A percentile compares a stretch with the other conserved stretches of the same genome.
phyloP scores from a whole-genome alignment of 2,888 invertebrate genomes.

The Perithous albicinctus region DNA sequence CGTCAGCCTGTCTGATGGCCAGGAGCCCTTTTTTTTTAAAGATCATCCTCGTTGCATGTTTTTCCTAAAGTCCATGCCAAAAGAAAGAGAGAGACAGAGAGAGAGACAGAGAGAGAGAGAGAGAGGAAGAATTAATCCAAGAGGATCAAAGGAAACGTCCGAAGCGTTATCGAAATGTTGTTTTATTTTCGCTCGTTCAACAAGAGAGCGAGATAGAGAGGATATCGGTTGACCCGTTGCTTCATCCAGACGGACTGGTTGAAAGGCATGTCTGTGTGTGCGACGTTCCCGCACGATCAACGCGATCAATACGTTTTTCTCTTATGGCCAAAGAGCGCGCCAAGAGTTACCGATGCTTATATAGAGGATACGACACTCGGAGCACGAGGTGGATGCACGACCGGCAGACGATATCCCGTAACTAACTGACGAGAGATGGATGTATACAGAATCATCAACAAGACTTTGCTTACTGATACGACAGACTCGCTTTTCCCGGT shows the following conservation, averaged over 20 bases:
- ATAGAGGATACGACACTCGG: slow-evolving; percentile 23
- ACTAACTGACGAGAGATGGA: slow-evolving; percentile 46
- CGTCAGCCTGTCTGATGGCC: slow-evolving; percentile 31
- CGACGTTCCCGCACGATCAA: slow-evolving; percentile 21
- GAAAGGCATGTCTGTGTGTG: slow-evolving; percentile 41
- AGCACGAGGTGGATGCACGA: neutral
- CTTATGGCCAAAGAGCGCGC: slow-evolving; percentile 44
- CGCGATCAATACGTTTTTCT: slow-evolving; percentile 36
- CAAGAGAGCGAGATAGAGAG: slow-evolving; percentile 23
- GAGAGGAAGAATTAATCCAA: neutral
- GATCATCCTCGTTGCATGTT: slow-evolving; percentile 13
- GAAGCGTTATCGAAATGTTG: slow-evolving; percentile 49
- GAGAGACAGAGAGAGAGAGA: slow-evolving; percentile 22
- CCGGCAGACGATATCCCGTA: slow-evolving; percentile 63
- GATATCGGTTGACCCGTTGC: slow-evolving; percentile 64
- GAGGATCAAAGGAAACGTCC: slow-evolving; percentile 20
- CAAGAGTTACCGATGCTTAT: slow-evolving; percentile 41
- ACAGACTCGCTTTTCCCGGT: slow-evolving; percentile 34
- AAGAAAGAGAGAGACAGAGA: slow-evolving; percentile 18
- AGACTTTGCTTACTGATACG: slow-evolving; percentile 40
- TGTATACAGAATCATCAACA: neutral
- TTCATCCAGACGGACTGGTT: slow-evolving; percentile 62
- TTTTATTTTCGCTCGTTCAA: slow-evolving; percentile 50
- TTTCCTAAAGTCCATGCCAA: slow-evolving; percentile 22
- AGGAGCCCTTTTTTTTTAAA: slow-evolving; percentile 38